phyloP scores from a whole-genome alignment of 1,140 invertebrate genomes.

The Lordiphosa clarofinis region DNA sequence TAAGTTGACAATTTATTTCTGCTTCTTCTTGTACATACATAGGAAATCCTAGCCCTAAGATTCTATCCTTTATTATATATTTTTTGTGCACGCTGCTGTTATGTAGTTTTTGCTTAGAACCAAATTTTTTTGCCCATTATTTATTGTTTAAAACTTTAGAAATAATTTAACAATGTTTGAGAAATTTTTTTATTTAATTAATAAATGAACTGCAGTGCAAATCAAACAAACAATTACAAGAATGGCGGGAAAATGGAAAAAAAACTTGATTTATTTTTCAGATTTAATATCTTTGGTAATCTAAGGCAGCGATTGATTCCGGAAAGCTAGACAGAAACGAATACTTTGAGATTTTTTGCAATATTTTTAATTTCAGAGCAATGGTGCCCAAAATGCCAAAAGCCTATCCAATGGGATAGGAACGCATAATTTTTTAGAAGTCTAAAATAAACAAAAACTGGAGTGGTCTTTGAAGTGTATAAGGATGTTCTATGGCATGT shows the following conservation, averaged over 20 bases:
- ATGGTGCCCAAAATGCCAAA: too few relatives aligned
- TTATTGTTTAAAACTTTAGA: slow-evolving; percentile 51
- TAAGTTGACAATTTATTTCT: slow-evolving; percentile 37
- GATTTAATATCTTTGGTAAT: too few relatives aligned
- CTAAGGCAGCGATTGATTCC: too few relatives aligned
- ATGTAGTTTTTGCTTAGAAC: slow-evolving; percentile 65
- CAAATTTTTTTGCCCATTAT: slow-evolving; percentile 52
- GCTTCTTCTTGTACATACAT: slow-evolving; percentile 17
- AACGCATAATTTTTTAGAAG: too few relatives aligned
- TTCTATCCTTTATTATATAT: slow-evolving; percentile 22
- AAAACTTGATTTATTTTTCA: too few relatives aligned
- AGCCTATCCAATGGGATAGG: too few relatives aligned
- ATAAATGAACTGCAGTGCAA: slow-evolving; percentile 10
- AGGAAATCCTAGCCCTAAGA: slow-evolving; percentile 6
- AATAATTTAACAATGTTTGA: slow-evolving; percentile 13
- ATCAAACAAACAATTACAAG: slow-evolving; percentile 20
- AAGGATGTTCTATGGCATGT: too few relatives aligned
- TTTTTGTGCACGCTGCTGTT: slow-evolving; percentile 61
- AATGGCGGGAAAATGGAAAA: background rate
- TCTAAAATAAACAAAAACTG: too few relatives aligned
- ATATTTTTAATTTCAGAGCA: too few relatives aligned
- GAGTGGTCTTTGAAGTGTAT: too few relatives aligned
- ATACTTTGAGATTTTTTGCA: too few relatives aligned
- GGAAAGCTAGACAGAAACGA: too few relatives aligned
- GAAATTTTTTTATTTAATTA: slow-evolving; percentile 39